Evolutionary conservation across 1,140 invertebrate genomes (phyloP), one percentile per base, ranked within the genome.

Genomic region (Trachymyrmex septentrionalis): DNA sequence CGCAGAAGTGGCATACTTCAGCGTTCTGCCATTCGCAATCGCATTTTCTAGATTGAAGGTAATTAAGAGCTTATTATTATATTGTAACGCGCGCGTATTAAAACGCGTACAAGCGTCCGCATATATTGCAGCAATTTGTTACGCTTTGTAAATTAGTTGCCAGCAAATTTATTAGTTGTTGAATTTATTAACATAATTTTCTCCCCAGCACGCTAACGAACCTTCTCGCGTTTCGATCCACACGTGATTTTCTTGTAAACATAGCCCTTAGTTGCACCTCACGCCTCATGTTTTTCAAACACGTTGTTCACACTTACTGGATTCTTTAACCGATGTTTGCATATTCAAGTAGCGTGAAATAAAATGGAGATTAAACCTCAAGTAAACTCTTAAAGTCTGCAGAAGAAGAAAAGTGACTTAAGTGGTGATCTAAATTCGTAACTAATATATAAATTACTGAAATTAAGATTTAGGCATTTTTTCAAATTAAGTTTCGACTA

Each of bases 11-110:
- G 34, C 55, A 30, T 53, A 19, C 38, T 61, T 44, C 53, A 30
- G 24, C 24, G 27, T 82, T 73, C 55, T 38, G 24, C 21, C 34
- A 24, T 24, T 57, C 34, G 24, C 50, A 82, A 61, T 82, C 19
- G 48, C 44, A 84, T 84, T 75, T 73, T 84, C 80, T 73, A 75
- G 48, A 75, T 84, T 75, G 38, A 48, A 75, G 69, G 38, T 84
- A 84, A 84, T 84, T 84, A 84, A 75, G 55, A 73, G 69, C 55
- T 84, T 84, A 73, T 84, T 75, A 84, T 84, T 84, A 84, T 75
- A 75, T 84, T 64, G 38, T 63, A 84, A 73, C 38, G 16, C 77
- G n/a, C 38, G 16, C 64, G n/a, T 50, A 84, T 84, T 84, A 84
- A 84, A 82, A 84, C 24, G 19, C 19, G 10, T 73, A 82, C 44